These are phyloP conservation scores for Parotocinclus haroldoi DNA, from an alignment of 2,797 vertebrate species.

Conservation along the genomic window DNA sequence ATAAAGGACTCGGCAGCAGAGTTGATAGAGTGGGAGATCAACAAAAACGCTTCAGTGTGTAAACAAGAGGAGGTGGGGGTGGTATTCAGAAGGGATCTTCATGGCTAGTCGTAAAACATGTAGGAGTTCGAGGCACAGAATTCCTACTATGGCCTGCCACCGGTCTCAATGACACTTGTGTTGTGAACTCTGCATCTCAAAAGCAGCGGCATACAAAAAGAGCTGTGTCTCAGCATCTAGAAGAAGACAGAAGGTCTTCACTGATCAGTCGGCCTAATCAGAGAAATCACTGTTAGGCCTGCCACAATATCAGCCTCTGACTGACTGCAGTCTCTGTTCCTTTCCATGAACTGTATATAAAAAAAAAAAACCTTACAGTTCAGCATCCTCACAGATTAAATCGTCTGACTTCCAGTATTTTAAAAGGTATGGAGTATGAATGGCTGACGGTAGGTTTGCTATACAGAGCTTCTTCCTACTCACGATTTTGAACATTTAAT, in stretches of 20 bases:
- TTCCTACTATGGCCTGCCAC: conserved; percentile 35
- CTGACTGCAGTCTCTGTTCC: conserved; percentile 30
- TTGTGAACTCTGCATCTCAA: conserved; percentile 28
- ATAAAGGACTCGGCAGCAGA: not conserved
- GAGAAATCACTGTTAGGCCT: conserved; percentile 16
- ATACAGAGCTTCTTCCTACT: too few species aligned
- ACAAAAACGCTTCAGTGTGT: conserved; percentile 12
- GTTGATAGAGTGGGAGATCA: not conserved
- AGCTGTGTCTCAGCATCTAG: conserved; percentile 25
- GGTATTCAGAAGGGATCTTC: conserved; percentile 40
- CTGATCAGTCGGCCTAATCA: conserved; percentile 15
- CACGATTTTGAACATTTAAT: too few species aligned
- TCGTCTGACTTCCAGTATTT: too few species aligned
- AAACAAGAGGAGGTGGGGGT: conserved; percentile 1
- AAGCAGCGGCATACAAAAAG: conserved; percentile 36
- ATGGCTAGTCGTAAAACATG: conserved; percentile 33
- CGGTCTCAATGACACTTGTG: conserved; percentile 50
- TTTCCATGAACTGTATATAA: conserved; percentile 5
- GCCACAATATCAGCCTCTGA: conserved; percentile 29
- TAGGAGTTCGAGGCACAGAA: conserved; percentile 43
- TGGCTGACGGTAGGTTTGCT: too few species aligned
- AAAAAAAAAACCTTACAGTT: not conserved
- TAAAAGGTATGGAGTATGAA: too few species aligned
- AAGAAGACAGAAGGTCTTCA: conserved; percentile 33
- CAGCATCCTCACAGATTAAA: not conserved